These are phyloP conservation scores for Riparia riparia DNA, from an alignment of 2,113 vertebrate species.

Conservation along the genomic window DNA sequence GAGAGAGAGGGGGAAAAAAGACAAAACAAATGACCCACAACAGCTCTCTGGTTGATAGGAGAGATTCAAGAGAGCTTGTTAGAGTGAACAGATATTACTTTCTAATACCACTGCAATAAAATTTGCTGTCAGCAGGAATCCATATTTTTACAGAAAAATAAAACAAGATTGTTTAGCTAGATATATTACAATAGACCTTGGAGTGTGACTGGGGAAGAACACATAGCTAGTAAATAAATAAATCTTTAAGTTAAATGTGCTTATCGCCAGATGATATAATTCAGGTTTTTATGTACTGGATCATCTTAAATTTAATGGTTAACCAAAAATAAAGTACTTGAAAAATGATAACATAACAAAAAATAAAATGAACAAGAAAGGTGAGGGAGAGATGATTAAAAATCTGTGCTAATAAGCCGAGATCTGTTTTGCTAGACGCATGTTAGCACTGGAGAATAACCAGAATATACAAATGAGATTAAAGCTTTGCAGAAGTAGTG, in stretches of 20 bases:
- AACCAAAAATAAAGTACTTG: background rate
- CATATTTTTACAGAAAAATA: slow-evolving; percentile 45
- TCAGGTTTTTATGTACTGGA: background rate
- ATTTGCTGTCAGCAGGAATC: slow-evolving; percentile 28
- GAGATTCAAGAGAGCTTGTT: slow-evolving; percentile 15
- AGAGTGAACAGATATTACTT: slow-evolving; percentile 1
- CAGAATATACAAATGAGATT: background rate
- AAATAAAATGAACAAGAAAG: background rate
- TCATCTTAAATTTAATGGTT: background rate
- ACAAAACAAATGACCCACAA: slow-evolving; percentile 3
- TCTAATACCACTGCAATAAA: slow-evolving; percentile 5
- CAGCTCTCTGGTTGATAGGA: background rate
- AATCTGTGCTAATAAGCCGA: slow-evolving; percentile 8
- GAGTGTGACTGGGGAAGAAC: background rate
- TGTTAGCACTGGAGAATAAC: background rate
- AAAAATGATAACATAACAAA: background rate
- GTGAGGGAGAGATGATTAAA: background rate
- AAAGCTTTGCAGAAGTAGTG: background rate
- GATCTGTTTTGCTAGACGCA: slow-evolving; percentile 8
- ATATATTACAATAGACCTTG: slow-evolving; percentile 16
- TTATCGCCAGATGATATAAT: background rate
- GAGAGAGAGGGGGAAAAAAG: background rate
- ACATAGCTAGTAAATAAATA: background rate
- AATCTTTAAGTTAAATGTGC: slow-evolving; percentile 3
- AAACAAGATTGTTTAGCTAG: slow-evolving; percentile 16